Conservation (phyloP, 2,888 invertebrate species). For the Hydropsyche betteni region DNA sequence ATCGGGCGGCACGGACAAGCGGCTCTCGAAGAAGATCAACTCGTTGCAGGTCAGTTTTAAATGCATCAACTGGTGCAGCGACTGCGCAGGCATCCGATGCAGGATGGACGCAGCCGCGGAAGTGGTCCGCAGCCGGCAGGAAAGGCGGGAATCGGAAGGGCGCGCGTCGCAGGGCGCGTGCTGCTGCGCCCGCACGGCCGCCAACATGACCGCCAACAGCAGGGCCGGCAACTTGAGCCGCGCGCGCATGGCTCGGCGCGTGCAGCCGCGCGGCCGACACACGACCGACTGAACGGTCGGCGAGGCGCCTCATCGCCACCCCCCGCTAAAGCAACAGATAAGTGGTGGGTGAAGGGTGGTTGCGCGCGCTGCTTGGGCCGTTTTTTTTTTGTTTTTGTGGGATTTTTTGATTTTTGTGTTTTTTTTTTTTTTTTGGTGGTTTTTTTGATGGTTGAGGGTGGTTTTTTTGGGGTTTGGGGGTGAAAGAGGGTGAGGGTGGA, state of each 20-base stretch:
- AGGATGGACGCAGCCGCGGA: conserved; percentile 74
- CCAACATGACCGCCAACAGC: background rate
- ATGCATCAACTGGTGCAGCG: conserved; percentile 64
- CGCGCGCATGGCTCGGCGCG: conserved; percentile 61
- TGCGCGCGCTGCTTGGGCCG: conserved; percentile 13
- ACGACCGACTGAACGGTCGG: conserved; percentile 62
- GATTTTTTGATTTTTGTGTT: no score
- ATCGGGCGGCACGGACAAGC: conserved; percentile 64
- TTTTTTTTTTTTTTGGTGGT: no score
- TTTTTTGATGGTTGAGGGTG: no score
- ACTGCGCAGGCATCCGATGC: conserved; percentile 65
- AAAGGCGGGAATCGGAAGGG: conserved; percentile 64
- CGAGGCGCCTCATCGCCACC: conserved; percentile 44
- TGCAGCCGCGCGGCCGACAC: conserved; percentile 60
- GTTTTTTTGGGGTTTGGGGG: no score
- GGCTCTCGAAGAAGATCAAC: conserved; percentile 77
- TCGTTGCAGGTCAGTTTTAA: conserved; percentile 78
- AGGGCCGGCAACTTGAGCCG: conserved; percentile 49
- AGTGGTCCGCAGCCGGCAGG: conserved; percentile 78
- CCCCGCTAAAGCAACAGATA: conserved; percentile 57
- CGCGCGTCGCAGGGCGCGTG: conserved; percentile 67
- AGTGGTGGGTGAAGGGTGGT: conserved; percentile 54
- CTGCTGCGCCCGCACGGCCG: background rate
- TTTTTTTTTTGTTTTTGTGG: no score
- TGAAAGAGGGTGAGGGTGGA: no score